Conservation (phyloP, 2,888 invertebrate genomes). For the Chrysolina oricalcia region DNA sequence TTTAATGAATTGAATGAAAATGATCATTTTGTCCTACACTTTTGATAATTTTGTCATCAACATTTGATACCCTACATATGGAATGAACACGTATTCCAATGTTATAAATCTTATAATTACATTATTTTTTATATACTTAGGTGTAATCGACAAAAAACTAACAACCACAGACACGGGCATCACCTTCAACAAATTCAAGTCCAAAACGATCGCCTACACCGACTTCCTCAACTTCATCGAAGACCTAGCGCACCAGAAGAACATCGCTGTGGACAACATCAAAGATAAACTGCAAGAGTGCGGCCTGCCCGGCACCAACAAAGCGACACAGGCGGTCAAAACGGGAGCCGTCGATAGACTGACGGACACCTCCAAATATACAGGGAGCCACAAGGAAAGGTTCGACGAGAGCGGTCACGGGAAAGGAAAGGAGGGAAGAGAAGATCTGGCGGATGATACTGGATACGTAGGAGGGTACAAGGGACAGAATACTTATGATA, state of each 20-base stretch:
- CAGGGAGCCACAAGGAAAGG: constrained; percentile 88
- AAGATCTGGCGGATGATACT: constrained; percentile 81
- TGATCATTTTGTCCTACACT: too few species aligned
- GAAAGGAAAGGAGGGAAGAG: constrained; percentile 88
- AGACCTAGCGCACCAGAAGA: constrained; percentile 86
- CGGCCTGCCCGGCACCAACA: constrained; percentile 74
- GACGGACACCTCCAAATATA: constrained; percentile 89
- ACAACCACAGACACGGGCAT: constrained; percentile 93
- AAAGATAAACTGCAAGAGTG: constrained; percentile 85
- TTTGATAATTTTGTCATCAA: too few species aligned
- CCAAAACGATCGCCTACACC: constrained; percentile 61
- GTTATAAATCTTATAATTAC: neutral
- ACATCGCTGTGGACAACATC: constrained; percentile 82
- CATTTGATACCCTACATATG: too few species aligned
- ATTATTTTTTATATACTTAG: constrained; percentile 63
- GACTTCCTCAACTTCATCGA: constrained; percentile 80
- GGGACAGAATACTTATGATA: constrained; percentile 84
- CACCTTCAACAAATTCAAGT: constrained; percentile 89
- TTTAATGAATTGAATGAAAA: too few species aligned
- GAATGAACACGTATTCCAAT: too few species aligned
- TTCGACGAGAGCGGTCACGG: constrained; percentile 89
- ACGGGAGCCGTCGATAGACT: constrained; percentile 80
- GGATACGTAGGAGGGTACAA: constrained; percentile 90
- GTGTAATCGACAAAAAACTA: constrained; percentile 81
- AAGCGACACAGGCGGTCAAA: constrained; percentile 69